Base-by-base conservation (phyloP, 2,888 invertebrate species). In the Acanthoscelides obtectus region DNA sequence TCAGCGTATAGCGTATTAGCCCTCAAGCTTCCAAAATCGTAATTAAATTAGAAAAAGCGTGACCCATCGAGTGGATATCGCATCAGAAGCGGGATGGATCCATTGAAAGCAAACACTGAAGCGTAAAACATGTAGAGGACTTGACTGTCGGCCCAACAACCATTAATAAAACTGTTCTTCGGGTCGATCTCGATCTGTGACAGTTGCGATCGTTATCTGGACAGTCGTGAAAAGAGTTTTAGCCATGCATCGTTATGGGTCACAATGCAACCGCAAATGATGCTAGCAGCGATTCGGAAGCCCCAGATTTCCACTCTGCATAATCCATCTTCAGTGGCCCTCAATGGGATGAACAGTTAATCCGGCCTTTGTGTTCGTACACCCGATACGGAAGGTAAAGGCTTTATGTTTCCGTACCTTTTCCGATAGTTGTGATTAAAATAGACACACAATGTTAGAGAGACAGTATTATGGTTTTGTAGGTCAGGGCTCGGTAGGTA, bases 271-370 rank as follows among this genome's bases (percentile, higher is more conserved):
- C 78, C 77, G 76, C 79, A 78, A 77, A 79, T 77, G 78, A 75
- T 76, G 77, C 78, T 77, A 76, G 78, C 78, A 73, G 73, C 74
- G 66, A 66, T 20, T 22, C 22, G 21, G 66, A 21, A 21, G 66
- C 45, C 45, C 45, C 45, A 74, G 76, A 75, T 77, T 79, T 75
- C 77, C 76, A 76, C 72, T 73, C 76, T 71, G 76, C 73, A 83
- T 85, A 85, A 85, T 85, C 84, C 83, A 84, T 84, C 84, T 83
- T 84, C 80, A 80, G 80, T 79, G 80, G 79, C 79, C 45, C 45
- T 84, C 80, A 83, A 84, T 84, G 78, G 84, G 84, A 84, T 84
- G 84, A 84, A 82, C 82, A 81, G 82, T 83, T 84, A 84, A 84
- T 84, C 84, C 84, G 79, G 77, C 81, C 81, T 83, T 83, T 83